phyloP scores from a whole-genome alignment of 2,888 invertebrate genomes.

The Drosophila formosana region DNA sequence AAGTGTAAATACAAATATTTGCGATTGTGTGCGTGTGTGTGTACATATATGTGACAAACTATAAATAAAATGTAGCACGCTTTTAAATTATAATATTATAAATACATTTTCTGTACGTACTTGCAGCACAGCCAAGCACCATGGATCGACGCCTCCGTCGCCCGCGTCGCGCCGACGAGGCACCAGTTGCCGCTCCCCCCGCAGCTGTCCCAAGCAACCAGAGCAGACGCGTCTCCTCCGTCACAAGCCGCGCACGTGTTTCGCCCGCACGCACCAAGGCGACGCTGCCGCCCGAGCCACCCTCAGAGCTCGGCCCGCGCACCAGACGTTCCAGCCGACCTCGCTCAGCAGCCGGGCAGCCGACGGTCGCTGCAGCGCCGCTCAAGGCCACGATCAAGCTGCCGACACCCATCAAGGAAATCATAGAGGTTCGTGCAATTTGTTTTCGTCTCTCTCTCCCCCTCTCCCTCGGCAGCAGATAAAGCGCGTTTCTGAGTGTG shows the following conservation, averaged over 20 bases:
- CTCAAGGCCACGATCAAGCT: conserved; percentile 58
- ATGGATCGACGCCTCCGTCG: conserved; percentile 74
- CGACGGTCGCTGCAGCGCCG: conserved; percentile 39
- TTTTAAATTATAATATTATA: conserved; percentile 34
- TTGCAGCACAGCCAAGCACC: conserved; percentile 43
- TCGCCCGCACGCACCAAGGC: conserved; percentile 57
- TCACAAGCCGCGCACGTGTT: conserved; percentile 61
- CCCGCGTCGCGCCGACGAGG: conserved; percentile 61
- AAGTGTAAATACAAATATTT: conserved; percentile 55
- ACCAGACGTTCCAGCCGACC: conserved; percentile 86
- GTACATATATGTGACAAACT: conserved; percentile 41
- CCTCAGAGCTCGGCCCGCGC: conserved; percentile 43
- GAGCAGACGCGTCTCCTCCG: conserved; percentile 48
- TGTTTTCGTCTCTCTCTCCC: background rate
- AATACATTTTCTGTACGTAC: conserved; percentile 32
- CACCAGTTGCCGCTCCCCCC: conserved; percentile 9
- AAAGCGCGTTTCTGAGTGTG: background rate
- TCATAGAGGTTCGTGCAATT: conserved; percentile 67
- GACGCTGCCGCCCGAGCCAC: conserved; percentile 27
- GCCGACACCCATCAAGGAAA: conserved; percentile 77
- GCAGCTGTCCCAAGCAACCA: conserved; percentile 30
- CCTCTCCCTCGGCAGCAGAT: background rate
- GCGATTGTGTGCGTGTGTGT: conserved; percentile 12
- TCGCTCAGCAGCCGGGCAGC: conserved; percentile 84
- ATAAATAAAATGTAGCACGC: conserved; percentile 67